phyloP scores from a whole-genome alignment of 2,888 invertebrate species.

The Hipparchia sbordonii region DNA sequence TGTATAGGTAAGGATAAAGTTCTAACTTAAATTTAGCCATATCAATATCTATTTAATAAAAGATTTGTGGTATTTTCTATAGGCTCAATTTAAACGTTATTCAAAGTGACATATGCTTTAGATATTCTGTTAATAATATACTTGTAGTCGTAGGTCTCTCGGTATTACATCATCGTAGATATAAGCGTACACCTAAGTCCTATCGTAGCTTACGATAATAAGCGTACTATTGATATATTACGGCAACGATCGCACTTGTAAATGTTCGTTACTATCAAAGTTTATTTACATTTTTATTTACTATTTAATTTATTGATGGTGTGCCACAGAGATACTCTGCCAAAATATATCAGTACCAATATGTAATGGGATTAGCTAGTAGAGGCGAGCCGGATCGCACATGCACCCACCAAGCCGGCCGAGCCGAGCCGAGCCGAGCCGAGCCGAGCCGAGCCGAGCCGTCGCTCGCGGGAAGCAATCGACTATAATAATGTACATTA shows the following conservation, averaged over 20 bases:
- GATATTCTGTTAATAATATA: conserved; percentile 83
- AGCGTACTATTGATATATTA: conserved; percentile 79
- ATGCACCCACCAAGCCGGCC: conserved; percentile 40
- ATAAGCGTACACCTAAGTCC: conserved; percentile 72
- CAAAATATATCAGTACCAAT: conserved; percentile 82
- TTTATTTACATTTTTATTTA: conserved; percentile 82
- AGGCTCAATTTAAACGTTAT: conserved; percentile 83
- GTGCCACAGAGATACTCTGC: conserved; percentile 84
- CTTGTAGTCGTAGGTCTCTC: conserved; percentile 79
- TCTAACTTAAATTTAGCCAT: conserved; percentile 84
- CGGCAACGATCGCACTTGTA: conserved; percentile 80
- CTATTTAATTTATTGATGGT: conserved; percentile 81
- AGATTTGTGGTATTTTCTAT: conserved; percentile 84
- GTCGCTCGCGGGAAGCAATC: conserved; percentile 55
- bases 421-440: conserved; percentile 22
- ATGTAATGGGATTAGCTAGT: conserved; percentile 59
- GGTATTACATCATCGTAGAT: conserved; percentile 77
- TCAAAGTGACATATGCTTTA: conserved; percentile 83
- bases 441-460: conserved; percentile 29
- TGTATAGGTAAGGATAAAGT: conserved; percentile 82
- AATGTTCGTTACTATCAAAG: conserved; percentile 78
- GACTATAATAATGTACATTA: conserved; percentile 54
- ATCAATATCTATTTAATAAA: conserved; percentile 84
- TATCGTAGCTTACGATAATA: conserved; percentile 73
- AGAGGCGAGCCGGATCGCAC: conserved; percentile 31